Evolutionary conservation across 2,888 invertebrate species (phyloP).

Genomic region (Aleiodes alternator): DNA sequence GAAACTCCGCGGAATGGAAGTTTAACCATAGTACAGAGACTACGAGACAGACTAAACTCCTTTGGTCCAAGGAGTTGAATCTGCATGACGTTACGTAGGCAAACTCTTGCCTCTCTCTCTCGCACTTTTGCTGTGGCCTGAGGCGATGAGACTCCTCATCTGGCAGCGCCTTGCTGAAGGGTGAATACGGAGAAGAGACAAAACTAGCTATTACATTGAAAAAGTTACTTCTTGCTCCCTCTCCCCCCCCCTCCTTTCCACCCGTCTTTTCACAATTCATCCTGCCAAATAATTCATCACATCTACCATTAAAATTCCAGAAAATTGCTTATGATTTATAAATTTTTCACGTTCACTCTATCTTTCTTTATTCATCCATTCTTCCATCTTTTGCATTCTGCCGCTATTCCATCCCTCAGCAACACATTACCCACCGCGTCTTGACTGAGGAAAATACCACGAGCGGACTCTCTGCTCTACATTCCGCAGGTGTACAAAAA

Average conservation of each 20-base stretch:
- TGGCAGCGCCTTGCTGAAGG: background rate
- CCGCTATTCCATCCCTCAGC: background rate
- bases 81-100: constrained; percentile 34
- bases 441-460: background rate
- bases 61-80: constrained; percentile 44
- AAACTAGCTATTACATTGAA: constrained; percentile 57
- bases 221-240: constrained; percentile 49
- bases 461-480: background rate
- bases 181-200: constrained; percentile 41
- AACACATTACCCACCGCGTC: background rate
- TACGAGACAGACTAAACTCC: constrained; percentile 43
- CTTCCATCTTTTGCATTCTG: background rate
- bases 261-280: constrained; percentile 4
- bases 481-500: background rate
- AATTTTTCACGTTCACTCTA: background rate
- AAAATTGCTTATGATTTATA: constrained; percentile 25
- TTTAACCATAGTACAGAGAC: constrained; percentile 39
- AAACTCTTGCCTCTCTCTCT: no score
- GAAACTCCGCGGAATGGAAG: constrained; percentile 45
- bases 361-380: background rate
- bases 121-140: background rate
- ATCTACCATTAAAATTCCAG: background rate
- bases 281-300: constrained; percentile 1
- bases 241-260: constrained; percentile 40
- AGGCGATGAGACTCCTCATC: background rate